These are phyloP conservation scores for Synanthedon andrenaeformis DNA, from an alignment of 2,888 invertebrate genomes.

Conservation along the genomic window DNA sequence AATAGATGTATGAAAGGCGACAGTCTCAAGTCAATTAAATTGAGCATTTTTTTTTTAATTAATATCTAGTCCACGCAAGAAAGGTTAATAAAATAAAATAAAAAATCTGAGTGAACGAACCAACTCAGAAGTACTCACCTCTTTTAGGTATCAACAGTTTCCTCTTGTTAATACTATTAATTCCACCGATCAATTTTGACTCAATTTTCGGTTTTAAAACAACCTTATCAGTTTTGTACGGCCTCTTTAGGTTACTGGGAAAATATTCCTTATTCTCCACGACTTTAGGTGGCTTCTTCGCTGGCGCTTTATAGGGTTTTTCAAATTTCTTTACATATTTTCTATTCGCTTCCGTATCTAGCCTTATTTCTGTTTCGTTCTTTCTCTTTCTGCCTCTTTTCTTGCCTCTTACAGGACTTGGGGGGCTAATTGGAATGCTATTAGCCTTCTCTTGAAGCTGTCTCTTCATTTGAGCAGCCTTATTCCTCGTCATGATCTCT, in stretches of 20 bases:
- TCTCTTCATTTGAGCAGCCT: conserved; percentile 24
- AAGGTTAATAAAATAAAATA: too few relatives aligned
- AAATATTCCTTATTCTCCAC: conserved; percentile 23
- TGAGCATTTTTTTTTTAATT: too few relatives aligned
- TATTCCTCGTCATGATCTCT: conserved; percentile 29
- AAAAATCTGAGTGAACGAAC: too few relatives aligned
- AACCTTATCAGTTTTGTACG: conserved; percentile 20
- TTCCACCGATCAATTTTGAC: conserved; percentile 26
- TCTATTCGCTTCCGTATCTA: background rate
- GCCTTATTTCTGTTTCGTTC: conserved; percentile 1
- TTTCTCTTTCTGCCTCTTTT: conserved; percentile 6
- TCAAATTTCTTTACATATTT: background rate
- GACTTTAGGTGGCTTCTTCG: background rate
- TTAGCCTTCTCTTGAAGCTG: conserved; percentile 15
- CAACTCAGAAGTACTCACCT: conserved; percentile 15
- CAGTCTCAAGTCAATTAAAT: too few relatives aligned
- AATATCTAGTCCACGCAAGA: too few relatives aligned
- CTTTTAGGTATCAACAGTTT: conserved; percentile 30
- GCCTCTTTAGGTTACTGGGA: conserved; percentile 33
- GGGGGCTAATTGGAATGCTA: conserved; percentile 15
- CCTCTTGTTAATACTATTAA: conserved; percentile 34
- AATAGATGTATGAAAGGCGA: too few relatives aligned
- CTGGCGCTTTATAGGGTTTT: background rate
- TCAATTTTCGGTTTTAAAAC: conserved; percentile 30
- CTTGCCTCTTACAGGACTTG: conserved; percentile 2